Percentiles rank a stretch among this genome's conserved stretches.
These are phyloP conservation scores for Drosophila lini DNA, from an alignment of 1,140 invertebrate genomes.

Conservation along the genomic window DNA sequence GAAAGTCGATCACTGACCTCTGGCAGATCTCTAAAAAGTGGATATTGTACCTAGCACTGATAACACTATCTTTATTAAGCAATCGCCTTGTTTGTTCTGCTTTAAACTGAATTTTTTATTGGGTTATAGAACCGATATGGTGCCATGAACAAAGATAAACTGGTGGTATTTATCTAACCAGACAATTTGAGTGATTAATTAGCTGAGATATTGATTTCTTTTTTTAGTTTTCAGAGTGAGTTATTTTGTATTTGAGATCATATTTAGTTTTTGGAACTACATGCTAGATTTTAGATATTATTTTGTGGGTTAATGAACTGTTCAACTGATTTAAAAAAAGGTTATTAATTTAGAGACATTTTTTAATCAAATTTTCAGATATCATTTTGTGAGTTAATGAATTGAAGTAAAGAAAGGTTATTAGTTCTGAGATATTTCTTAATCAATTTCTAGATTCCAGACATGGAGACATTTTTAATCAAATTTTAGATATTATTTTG, in stretches of 20 bases:
- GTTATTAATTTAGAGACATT: too few species aligned
- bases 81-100: slow-evolving; percentile 5
- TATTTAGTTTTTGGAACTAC: background rate
- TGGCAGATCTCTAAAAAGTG: background rate
- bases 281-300: background rate
- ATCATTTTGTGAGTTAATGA: background rate
- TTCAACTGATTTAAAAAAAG: too few species aligned
- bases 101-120: background rate
- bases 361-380: background rate
- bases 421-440: background rate
- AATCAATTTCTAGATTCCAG: background rate
- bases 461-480: too few species aligned
- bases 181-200: background rate
- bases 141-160: slow-evolving; percentile 4
- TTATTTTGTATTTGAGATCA: background rate
- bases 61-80: slow-evolving; percentile 7
- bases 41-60: background rate
- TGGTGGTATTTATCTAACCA: background rate
- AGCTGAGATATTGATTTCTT: background rate
- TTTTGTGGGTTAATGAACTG: too few species aligned
- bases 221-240: too few species aligned
- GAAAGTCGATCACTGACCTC: slow-evolving; percentile 16
- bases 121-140: background rate
- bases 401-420: background rate
- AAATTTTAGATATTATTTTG: background rate